These are phyloP conservation scores for Notodonta ziczac DNA, from an alignment of 2,888 invertebrate genomes.

Conservation along the genomic window DNA sequence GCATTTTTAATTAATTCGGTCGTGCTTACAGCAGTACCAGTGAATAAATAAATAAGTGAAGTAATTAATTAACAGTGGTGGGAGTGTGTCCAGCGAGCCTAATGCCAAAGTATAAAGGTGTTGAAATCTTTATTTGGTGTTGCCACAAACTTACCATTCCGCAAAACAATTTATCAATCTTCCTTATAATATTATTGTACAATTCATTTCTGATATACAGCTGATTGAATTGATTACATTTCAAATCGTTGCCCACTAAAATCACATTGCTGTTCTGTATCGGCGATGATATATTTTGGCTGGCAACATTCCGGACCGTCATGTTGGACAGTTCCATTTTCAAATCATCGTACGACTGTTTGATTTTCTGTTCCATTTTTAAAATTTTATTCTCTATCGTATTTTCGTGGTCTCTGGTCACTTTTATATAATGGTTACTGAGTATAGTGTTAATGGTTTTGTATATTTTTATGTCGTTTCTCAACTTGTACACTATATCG, in stretches of 20 bases:
- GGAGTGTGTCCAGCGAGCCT: no score
- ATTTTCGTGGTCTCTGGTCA: slow-evolving; percentile 70
- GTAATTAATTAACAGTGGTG: no score
- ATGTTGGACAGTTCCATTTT: slow-evolving; percentile 61
- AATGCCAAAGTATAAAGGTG: no score
- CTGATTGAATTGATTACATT: slow-evolving; percentile 62
- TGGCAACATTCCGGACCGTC: slow-evolving; percentile 56
- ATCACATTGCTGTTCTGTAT: slow-evolving; percentile 71
- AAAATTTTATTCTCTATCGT: slow-evolving; percentile 67
- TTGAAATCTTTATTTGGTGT: background rate
- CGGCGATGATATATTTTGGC: slow-evolving; percentile 54
- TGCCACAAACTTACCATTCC: slow-evolving; percentile 69
- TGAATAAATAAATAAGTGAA: no score
- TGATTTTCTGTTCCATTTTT: slow-evolving; percentile 66
- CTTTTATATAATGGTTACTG: slow-evolving; percentile 77
- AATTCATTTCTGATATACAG: slow-evolving; percentile 68
- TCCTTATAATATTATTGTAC: slow-evolving; percentile 72
- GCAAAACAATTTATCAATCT: slow-evolving; percentile 75
- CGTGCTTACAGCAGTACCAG: no score
- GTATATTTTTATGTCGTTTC: slow-evolving; percentile 79
- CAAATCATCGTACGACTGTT: slow-evolving; percentile 66
- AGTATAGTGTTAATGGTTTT: slow-evolving; percentile 76
- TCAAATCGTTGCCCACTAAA: slow-evolving; percentile 66
- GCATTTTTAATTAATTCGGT: no score
- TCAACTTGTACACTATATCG: slow-evolving; percentile 70